These are phyloP conservation scores for Avahi laniger DNA, from an alignment of 2,797 vertebrate genomes.

Conservation along the genomic window DNA sequence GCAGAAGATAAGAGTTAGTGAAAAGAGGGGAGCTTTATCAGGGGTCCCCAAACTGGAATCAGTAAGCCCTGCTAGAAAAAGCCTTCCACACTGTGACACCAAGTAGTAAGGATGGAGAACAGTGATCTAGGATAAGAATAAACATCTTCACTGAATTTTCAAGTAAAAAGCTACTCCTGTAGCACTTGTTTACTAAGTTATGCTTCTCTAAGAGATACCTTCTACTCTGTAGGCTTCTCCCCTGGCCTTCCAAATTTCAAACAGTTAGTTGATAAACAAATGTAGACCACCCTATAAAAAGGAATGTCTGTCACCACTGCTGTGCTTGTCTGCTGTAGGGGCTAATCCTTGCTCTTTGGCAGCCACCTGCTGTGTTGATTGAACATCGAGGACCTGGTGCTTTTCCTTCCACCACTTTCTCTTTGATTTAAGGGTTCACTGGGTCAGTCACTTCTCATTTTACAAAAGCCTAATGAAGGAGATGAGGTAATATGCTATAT, in stretches of 20 bases:
- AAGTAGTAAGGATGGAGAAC: background rate
- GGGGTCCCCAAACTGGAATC: background rate
- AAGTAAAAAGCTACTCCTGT: background rate
- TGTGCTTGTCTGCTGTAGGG: background rate
- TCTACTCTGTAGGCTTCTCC: background rate
- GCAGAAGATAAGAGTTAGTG: background rate
- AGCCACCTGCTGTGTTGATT: background rate
- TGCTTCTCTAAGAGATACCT: background rate
- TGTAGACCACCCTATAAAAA: background rate
- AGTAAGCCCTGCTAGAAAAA: background rate
- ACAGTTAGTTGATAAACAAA: background rate
- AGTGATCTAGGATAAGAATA: background rate
- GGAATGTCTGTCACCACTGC: background rate
- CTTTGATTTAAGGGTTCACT: background rate
- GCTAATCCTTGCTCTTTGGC: background rate
- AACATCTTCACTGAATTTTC: background rate
- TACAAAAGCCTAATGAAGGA: slow-evolving; percentile 23
- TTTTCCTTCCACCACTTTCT: background rate
- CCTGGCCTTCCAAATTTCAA: background rate
- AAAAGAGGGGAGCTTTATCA: background rate
- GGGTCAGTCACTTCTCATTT: background rate
- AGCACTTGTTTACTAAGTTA: background rate
- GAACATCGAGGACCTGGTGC: background rate
- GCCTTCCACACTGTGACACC: background rate
- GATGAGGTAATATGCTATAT: background rate